phyloP scores from a whole-genome alignment of 2,113 vertebrate genomes.

The Aix galericulata region DNA sequence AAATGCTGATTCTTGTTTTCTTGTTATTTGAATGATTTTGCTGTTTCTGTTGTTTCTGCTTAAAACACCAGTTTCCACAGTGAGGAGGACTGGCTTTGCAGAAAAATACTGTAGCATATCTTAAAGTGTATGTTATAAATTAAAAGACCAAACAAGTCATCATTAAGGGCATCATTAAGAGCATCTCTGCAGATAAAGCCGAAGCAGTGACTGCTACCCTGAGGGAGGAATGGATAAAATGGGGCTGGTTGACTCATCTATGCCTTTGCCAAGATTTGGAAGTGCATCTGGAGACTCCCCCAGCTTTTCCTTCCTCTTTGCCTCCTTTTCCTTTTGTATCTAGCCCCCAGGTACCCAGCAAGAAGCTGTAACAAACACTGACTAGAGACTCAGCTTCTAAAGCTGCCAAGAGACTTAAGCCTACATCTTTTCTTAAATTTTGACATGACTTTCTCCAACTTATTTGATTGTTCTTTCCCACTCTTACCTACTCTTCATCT shows the following conservation, averaged over 20 bases:
- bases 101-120: neutral
- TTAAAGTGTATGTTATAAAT: neutral
- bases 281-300: neutral
- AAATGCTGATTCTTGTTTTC: constrained; percentile 24
- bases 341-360: neutral
- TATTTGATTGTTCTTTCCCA: neutral
- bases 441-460: neutral
- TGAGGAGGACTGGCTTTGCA: neutral
- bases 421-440: neutral
- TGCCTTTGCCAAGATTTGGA: neutral
- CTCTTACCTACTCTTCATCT: neutral
- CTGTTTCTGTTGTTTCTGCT: neutral
- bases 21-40: neutral
- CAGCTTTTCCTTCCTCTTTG: neutral
- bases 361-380: neutral
- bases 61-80: neutral
- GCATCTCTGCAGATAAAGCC: neutral
- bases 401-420: neutral
- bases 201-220: neutral
- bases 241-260: neutral
- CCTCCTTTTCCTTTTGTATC: neutral
- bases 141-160: neutral
- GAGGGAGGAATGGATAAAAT: neutral
- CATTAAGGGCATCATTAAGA: neutral
- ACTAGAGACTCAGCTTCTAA: neutral